Evolutionary conservation across 2,797 vertebrate species (phyloP), one percentile per base, ranked within the genome.

Genomic region (Spatula clypeata): DNA sequence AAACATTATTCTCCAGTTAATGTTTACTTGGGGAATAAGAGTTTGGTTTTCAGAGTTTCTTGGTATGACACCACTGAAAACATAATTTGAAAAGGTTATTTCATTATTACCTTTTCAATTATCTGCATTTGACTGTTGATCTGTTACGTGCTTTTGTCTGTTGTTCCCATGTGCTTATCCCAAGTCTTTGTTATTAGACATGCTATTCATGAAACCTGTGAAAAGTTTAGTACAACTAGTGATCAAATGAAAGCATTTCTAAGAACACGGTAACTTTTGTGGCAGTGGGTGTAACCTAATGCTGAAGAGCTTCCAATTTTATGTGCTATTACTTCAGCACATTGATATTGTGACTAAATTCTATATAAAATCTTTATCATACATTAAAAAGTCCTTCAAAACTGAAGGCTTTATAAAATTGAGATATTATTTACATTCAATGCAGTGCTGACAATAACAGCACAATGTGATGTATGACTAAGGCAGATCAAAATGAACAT

Each of bases 211-310:
- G 90, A 89, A 91, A 98, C 86, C 96, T 96, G 97, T 94, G 97
- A 98, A 97, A 94, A 97, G 96, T 92, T 97, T 49, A 29, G 61
- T 69, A 18, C 26, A 84, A 74, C 88, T 79, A 55, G 90, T n/a
- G 86, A 97, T 91, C 95, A 94, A 66, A 96, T 23, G 95, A 90
- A 97, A 96, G 92, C 83, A 77, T 70, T 92, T 95, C 92, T 61
- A 94, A 94, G 97, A 97, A 80, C 95, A 97, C 94, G 86, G 29
- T 82, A 93, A 93, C 95, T 97, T 97, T 94, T 98, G 97, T 97
- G 96, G 93, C 90, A 91, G 79, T 79, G 97, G 98, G 98, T 72
- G 98, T 95, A 88, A 88, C 97, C 88, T 73, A 14, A 44, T 44
- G 42, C 42, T 44, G 42, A 44, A 44, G 42, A 44, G 42, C 42